A percentile compares a stretch with the other conserved stretches of the same genome.
Evolutionary conservation across 2,113 vertebrate genomes (phyloP).

Genomic region (Gambusia holbrooki): DNA sequence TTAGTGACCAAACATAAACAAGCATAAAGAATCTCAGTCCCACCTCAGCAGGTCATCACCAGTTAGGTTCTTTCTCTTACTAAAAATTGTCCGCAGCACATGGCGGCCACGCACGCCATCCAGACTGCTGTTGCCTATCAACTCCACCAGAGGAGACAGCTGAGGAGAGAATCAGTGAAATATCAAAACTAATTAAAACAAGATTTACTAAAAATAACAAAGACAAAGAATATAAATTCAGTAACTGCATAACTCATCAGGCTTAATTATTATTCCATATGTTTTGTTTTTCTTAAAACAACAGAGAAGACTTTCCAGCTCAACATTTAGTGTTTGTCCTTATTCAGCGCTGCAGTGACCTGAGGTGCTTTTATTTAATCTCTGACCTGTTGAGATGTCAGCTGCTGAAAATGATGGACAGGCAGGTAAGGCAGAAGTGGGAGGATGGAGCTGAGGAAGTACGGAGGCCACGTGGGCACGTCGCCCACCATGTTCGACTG

Average conservation of each 20-base stretch:
- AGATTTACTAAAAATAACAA: not conserved
- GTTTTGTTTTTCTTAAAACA: not conserved
- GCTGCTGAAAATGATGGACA: slow-evolving; percentile 85
- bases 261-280: not conserved
- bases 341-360: not conserved
- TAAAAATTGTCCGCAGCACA: slow-evolving; percentile 83
- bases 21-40: slow-evolving; percentile 1
- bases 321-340: not conserved
- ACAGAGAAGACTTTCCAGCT: not conserved
- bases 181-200: not conserved
- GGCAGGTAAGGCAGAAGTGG: slow-evolving; percentile 88
- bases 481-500: slow-evolving; percentile 85
- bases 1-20: not conserved
- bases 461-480: slow-evolving; percentile 85
- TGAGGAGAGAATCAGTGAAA: slow-evolving; percentile 35
- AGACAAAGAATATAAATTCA: too few species aligned
- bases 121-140: slow-evolving; percentile 84
- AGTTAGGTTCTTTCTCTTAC: slow-evolving; percentile 78
- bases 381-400: slow-evolving; percentile 86
- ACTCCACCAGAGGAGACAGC: slow-evolving; percentile 82
- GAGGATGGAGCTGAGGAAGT: slow-evolving; percentile 83
- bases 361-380: not conserved
- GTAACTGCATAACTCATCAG: not conserved
- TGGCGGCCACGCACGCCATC: slow-evolving; percentile 85
- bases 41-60: slow-evolving; percentile 81